Evolutionary conservation across 1,140 invertebrate genomes (phyloP).

Genomic region (Philotrypesis tridentata): DNA sequence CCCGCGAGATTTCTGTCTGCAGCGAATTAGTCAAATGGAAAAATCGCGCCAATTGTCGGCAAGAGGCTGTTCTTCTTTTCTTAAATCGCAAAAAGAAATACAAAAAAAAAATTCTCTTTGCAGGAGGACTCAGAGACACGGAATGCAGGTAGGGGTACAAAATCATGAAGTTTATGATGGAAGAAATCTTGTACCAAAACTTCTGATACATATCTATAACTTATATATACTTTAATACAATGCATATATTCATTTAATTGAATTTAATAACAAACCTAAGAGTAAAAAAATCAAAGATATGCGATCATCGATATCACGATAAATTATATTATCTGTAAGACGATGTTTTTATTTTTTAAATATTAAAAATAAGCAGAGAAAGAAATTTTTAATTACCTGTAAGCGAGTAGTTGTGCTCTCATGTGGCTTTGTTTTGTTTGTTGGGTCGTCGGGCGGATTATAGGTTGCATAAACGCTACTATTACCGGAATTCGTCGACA

Average conservation of each 20-base stretch:
- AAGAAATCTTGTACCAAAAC: constrained; percentile 39
- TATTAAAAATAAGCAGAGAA: constrained; percentile 47
- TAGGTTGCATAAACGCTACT: constrained; percentile 82
- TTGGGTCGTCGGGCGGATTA: constrained; percentile 67
- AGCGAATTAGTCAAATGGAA: neutral
- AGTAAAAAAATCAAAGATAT: neutral
- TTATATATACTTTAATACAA: neutral
- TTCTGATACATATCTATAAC: neutral
- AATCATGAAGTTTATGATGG: constrained; percentile 25
- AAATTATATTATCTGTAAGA: neutral
- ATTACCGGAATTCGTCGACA: constrained; percentile 77
- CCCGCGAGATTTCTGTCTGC: neutral
- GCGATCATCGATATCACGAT: constrained; percentile 42
- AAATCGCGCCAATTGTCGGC: neutral
- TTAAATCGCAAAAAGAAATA: neutral
- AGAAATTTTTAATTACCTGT: constrained; percentile 40
- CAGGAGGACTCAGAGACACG: constrained; percentile 33
- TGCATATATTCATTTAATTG: neutral
- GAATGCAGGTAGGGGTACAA: constrained; percentile 44
- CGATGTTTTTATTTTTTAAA: constrained; percentile 6
- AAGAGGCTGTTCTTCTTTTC: neutral
- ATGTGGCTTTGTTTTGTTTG: constrained; percentile 62
- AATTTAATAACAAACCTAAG: neutral
- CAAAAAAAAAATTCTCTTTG: constrained; percentile 40
- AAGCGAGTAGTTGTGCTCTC: constrained; percentile 51